Conservation (phyloP, 2,113 vertebrate genomes). For the Nerophis ophidion region DNA sequence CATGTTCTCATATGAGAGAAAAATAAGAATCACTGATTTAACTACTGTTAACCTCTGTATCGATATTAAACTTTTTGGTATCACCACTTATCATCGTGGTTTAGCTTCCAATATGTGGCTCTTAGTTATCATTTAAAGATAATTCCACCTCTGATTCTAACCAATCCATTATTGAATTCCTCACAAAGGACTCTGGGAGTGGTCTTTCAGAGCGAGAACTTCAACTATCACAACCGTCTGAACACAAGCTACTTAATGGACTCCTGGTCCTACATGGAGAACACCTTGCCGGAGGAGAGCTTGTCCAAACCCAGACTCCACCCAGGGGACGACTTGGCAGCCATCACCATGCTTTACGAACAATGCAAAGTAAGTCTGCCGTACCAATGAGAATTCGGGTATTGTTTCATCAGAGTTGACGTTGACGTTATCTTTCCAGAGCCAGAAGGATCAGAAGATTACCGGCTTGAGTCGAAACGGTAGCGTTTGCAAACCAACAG, state of each 20-base stretch:
- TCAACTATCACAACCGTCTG: conserved; percentile 79
- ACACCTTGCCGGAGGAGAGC: conserved; percentile 72
- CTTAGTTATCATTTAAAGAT: too few species aligned
- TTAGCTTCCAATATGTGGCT: too few species aligned
- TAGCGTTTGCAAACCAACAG: conserved; percentile 74
- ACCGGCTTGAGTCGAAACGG: conserved; percentile 51
- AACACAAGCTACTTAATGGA: conserved; percentile 77
- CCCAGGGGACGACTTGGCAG: conserved; percentile 80
- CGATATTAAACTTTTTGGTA: too few species aligned
- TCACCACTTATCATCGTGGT: too few species aligned
- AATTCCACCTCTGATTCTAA: background rate
- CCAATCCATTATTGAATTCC: background rate
- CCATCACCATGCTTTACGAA: conserved; percentile 86
- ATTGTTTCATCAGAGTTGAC: background rate
- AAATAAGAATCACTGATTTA: too few species aligned
- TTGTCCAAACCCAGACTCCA: conserved; percentile 84
- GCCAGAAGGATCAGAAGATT: conserved; percentile 82
- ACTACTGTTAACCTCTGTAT: background rate
- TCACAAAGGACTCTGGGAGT: conserved; percentile 80
- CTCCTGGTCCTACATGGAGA: conserved; percentile 86
- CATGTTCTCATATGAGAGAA: too few species aligned
- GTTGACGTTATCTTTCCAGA: conserved; percentile 57
- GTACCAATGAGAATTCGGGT: background rate
- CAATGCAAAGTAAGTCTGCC: conserved; percentile 75
- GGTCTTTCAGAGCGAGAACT: conserved; percentile 86